A percentile compares a stretch with the other conserved stretches of the same genome.
Evolutionary conservation across 2,888 invertebrate genomes (phyloP).

Genomic region (Dryobotodes eremita): DNA sequence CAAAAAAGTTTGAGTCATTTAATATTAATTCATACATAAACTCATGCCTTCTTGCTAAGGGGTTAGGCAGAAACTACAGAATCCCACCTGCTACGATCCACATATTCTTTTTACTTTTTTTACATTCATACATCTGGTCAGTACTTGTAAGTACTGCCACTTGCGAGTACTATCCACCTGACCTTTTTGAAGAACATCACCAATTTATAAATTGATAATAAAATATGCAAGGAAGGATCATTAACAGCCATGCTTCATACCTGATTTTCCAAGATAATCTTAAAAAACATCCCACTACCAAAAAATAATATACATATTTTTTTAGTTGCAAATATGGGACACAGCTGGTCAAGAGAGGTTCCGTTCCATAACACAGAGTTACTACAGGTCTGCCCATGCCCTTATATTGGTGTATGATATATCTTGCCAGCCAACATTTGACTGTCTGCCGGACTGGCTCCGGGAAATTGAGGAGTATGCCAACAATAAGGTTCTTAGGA

Average conservation of each 20-base stretch:
- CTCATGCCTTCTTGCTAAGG: not conserved
- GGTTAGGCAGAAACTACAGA: no score
- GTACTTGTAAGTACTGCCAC: no score
- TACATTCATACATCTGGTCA: no score
- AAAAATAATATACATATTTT: not conserved
- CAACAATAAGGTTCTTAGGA: slow-evolving; percentile 97
- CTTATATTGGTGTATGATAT: slow-evolving; percentile 99
- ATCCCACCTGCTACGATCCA: no score
- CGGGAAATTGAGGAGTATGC: slow-evolving; percentile 99
- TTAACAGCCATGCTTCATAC: no score
- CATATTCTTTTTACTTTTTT: no score
- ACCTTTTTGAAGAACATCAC: not conserved
- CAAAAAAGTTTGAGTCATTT: not conserved
- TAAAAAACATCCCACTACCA: not conserved
- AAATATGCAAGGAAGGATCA: not conserved
- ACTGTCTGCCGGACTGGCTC: slow-evolving; percentile 99
- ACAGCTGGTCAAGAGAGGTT: slow-evolving; percentile 99
- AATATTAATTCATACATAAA: not conserved
- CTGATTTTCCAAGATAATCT: not conserved
- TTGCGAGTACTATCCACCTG: not conserved
- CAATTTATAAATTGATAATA: not conserved
- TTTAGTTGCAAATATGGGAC: slow-evolving; percentile 99
- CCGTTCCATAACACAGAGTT: slow-evolving; percentile 99
- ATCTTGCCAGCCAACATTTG: slow-evolving; percentile 99
- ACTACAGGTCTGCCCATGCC: slow-evolving; percentile 99